A percentile compares a stretch with the other conserved stretches of the same genome.
phyloP scores from a whole-genome alignment of 2,113 vertebrate species.

The Centropus bengalensis region DNA sequence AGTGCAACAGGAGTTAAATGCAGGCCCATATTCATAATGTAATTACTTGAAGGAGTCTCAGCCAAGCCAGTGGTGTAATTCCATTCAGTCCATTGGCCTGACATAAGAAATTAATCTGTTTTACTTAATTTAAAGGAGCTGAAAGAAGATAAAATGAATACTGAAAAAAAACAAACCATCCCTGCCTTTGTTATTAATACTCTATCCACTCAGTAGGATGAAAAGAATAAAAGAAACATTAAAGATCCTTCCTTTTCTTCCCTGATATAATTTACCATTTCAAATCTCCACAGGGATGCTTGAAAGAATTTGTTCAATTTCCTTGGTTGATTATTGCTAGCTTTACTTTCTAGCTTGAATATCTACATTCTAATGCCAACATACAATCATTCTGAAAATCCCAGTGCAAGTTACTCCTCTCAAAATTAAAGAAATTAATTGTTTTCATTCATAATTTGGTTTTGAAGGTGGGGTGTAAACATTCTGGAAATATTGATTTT shows the following conservation, averaged over 20 bases:
- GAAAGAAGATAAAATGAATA: slow-evolving; percentile 41
- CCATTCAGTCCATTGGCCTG: slow-evolving; percentile 50
- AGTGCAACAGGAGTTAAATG: background rate
- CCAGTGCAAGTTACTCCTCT: background rate
- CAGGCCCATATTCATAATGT: background rate
- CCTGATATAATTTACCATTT: slow-evolving; percentile 28
- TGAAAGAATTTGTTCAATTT: slow-evolving; percentile 16
- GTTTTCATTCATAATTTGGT: background rate
- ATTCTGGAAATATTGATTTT: background rate
- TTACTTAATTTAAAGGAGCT: slow-evolving; percentile 59
- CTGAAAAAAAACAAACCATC: background rate
- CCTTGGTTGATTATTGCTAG: background rate
- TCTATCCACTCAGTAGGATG: background rate
- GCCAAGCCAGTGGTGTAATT: slow-evolving; percentile 33
- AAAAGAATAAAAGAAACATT: slow-evolving; percentile 45
- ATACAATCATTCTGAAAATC: background rate
- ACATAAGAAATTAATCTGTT: slow-evolving; percentile 55
- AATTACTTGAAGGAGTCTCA: slow-evolving; percentile 31
- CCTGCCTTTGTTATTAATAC: slow-evolving; percentile 47
- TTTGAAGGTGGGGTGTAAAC: background rate
- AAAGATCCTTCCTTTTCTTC: slow-evolving; percentile 18
- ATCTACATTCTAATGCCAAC: background rate
- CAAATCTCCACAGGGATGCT: slow-evolving; percentile 22
- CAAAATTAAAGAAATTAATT: background rate
- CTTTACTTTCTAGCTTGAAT: background rate